Conservation (phyloP, 2,797 vertebrate genomes). For the Phoeniculus purpureus region DNA sequence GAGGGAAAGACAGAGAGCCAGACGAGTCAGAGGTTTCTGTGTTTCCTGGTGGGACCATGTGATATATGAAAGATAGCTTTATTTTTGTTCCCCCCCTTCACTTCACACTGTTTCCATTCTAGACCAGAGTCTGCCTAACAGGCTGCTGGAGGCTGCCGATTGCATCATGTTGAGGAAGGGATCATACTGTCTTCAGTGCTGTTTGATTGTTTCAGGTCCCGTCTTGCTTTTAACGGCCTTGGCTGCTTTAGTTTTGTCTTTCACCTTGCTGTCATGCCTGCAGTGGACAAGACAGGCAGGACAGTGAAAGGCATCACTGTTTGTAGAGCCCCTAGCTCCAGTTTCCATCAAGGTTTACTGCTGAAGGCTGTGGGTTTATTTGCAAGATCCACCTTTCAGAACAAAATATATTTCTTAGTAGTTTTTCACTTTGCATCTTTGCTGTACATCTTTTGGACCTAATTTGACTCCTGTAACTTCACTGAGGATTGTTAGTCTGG, state of each 20-base stretch:
- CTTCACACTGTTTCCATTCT: slow-evolving; percentile 34
- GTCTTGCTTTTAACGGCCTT: slow-evolving; percentile 12
- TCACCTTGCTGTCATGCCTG: neutral
- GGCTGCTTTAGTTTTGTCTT: slow-evolving; percentile 1
- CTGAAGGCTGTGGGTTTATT: neutral
- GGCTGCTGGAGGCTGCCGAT: slow-evolving; percentile 8
- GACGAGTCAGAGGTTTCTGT: slow-evolving; percentile 51
- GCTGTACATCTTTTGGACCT: neutral
- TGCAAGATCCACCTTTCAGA: neutral
- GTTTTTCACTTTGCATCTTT: neutral
- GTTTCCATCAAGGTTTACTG: neutral
- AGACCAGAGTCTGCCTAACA: neutral
- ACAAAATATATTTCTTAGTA: neutral
- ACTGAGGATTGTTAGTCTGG: neutral
- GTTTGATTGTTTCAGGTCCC: neutral
- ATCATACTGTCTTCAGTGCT: neutral
- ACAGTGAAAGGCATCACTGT: neutral
- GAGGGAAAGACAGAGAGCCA: slow-evolving; percentile 32
- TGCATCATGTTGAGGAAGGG: slow-evolving; percentile 24
- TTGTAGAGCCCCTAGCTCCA: neutral
- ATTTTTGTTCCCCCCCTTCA: neutral
- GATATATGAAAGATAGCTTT: slow-evolving; percentile 61
- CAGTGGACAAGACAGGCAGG: neutral
- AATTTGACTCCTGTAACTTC: neutral
- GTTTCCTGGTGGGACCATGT: slow-evolving; percentile 62